Conservation (phyloP, 35 echinoderm and acorn worm species). For the Acanthaster planci region DNA sequence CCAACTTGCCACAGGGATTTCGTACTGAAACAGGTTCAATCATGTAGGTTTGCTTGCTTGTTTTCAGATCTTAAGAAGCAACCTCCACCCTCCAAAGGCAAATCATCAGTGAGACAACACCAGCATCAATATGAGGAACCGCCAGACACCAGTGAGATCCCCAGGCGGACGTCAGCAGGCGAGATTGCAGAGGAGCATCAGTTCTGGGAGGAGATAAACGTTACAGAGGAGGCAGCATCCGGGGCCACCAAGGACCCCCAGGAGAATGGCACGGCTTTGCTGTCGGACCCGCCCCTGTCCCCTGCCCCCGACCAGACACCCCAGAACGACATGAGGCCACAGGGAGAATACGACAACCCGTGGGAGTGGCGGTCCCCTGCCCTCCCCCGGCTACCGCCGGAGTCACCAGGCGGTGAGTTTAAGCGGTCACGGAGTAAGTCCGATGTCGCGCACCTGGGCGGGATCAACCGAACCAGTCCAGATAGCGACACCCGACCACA, state of each 20-base stretch:
- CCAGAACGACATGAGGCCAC: conserved; percentile 74
- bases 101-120: conserved; percentile 18
- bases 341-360: conserved; percentile 90
- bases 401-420: conserved; percentile 39
- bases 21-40: too few relatives aligned
- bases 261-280: conserved; percentile 9
- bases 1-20: too few relatives aligned
- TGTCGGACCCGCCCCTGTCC: conserved; percentile 39
- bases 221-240: neutral
- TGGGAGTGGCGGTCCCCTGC: conserved; percentile 87
- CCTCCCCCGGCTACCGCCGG: conserved; percentile 39
- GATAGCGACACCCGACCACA: conserved; percentile 83
- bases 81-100: neutral
- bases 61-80: too few relatives aligned
- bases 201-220: neutral
- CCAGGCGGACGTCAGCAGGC: neutral
- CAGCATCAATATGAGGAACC: conserved; percentile 54
- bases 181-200: conserved; percentile 16
- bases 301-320: conserved; percentile 77
- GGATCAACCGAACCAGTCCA: conserved; percentile 46
- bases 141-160: conserved; percentile 35
- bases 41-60: too few relatives aligned
- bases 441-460: conserved; percentile 39
- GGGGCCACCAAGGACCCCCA: neutral
- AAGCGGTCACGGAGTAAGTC: conserved; percentile 68